A percentile compares a stretch with the other conserved stretches of the same genome.
Evolutionary conservation across 2,888 invertebrate species (phyloP).

Genomic region (Nyleta sp.): DNA sequence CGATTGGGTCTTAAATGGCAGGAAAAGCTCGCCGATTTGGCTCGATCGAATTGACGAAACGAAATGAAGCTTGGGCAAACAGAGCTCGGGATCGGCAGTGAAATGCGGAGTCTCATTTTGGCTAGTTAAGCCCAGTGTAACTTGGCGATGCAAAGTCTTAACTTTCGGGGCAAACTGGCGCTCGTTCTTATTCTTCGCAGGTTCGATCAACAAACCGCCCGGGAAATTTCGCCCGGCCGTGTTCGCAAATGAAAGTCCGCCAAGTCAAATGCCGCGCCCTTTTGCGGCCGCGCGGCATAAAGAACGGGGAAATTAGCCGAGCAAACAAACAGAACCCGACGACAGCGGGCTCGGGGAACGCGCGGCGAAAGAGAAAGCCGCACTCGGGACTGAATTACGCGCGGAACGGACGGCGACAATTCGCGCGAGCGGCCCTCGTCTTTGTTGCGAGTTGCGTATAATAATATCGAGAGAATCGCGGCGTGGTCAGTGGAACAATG

Average conservation of each 20-base stretch:
- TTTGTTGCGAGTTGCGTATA: conserved; percentile 33
- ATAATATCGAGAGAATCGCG: conserved; percentile 26
- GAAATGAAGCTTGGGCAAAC: conserved; percentile 16
- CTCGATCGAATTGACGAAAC: conserved; percentile 15
- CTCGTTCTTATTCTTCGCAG: conserved; percentile 76
- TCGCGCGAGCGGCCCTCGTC: conserved; percentile 3
- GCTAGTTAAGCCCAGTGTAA: conserved; percentile 43
- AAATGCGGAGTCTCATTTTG: conserved; percentile 35
- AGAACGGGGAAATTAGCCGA: conserved; percentile 66
- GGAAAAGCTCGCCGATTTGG: background rate
- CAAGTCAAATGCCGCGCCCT: conserved; percentile 66
- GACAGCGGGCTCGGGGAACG: conserved; percentile 20
- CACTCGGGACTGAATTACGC: conserved; percentile 44
- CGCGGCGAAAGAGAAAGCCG: conserved; percentile 36
- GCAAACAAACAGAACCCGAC: conserved; percentile 24
- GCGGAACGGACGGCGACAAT: conserved; percentile 15
- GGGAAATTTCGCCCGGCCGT: conserved; percentile 58
- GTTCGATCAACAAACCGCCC: conserved; percentile 75
- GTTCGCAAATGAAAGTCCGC: conserved; percentile 73
- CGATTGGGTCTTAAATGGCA: background rate
- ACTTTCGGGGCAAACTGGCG: conserved; percentile 58
- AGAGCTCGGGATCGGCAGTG: background rate
- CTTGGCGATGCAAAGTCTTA: conserved; percentile 58
- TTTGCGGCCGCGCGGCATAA: conserved; percentile 69
- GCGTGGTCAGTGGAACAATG: conserved; percentile 56